Evolutionary conservation across 2,113 vertebrate species (phyloP).

Genomic region (Paralichthys olivaceus): DNA sequence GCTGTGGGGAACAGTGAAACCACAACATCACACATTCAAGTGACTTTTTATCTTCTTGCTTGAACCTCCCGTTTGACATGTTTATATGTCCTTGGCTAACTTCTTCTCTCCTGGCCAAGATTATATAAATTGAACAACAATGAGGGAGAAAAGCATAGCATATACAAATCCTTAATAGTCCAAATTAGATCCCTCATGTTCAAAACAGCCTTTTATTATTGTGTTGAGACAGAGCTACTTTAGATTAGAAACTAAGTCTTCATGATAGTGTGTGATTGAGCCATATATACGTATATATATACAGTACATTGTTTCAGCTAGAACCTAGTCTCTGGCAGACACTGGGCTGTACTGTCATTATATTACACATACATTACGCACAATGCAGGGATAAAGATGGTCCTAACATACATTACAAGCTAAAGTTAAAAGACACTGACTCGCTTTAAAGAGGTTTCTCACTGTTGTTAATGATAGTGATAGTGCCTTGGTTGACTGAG

Average conservation of each 20-base stretch:
- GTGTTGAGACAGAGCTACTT: not conserved
- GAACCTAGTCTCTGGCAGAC: not conserved
- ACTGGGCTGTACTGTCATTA: not conserved
- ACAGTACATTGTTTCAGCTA: not conserved
- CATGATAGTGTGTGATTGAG: not conserved
- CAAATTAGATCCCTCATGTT: not conserved
- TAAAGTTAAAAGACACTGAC: not conserved
- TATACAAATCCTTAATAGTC: not conserved
- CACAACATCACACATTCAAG: conserved; percentile 1
- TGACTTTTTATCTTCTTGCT: conserved; percentile 17
- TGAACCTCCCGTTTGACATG: conserved; percentile 4
- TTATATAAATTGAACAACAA: conserved; percentile 2
- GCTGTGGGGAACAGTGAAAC: conserved; percentile 10
- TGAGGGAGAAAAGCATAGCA: not conserved
- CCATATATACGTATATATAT: not conserved
- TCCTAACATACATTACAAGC: not conserved
- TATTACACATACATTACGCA: too few species aligned
- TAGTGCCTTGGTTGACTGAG: not conserved
- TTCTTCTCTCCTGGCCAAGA: not conserved
- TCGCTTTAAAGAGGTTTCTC: not conserved
- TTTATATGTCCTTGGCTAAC: not conserved
- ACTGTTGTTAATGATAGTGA: conserved; percentile 7
- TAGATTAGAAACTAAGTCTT: too few species aligned
- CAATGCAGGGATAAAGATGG: not conserved
- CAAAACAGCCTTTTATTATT: not conserved